phyloP scores from a whole-genome alignment of 2,797 vertebrate genomes.

The Coracias cyanogaster region DNA sequence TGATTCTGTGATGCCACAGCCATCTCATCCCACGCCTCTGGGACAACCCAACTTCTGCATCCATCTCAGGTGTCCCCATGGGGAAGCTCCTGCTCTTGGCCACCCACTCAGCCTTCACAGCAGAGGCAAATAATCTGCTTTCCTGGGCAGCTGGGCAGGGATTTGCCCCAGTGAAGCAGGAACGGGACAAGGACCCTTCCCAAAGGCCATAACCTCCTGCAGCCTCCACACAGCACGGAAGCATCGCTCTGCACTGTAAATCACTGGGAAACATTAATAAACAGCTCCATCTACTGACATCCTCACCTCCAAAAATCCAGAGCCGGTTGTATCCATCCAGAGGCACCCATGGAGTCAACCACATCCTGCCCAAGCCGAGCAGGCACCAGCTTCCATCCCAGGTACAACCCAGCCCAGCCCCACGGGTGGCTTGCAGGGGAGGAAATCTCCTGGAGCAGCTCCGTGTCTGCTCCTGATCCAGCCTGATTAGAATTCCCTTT shows the following conservation, averaged over 20 bases:
- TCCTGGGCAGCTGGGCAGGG: background rate
- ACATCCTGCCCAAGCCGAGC: rapidly evolving
- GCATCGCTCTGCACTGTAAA: background rate
- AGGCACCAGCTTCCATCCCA: background rate
- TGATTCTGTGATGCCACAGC: rapidly evolving
- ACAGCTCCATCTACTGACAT: slow-evolving; percentile 78
- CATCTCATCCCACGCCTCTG: rapidly evolving
- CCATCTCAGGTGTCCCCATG: background rate
- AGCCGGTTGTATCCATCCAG: background rate
- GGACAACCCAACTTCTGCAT: background rate
- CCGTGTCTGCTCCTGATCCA: background rate
- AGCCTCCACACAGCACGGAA: rapidly evolving
- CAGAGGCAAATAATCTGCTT: background rate
- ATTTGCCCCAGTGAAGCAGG: background rate
- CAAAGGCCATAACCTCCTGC: background rate
- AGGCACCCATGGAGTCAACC: rapidly evolving
- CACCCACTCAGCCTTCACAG: rapidly evolving
- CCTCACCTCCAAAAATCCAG: background rate
- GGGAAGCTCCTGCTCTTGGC: background rate
- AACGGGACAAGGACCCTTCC: background rate
- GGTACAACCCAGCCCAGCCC: background rate
- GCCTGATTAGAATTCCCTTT: background rate
- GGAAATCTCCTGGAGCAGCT: background rate
- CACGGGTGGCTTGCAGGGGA: rapidly evolving
- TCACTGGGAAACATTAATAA: slow-evolving; percentile 49